A percentile compares a stretch with the other conserved stretches of the same genome.
phyloP scores from a whole-genome alignment of 2,888 invertebrate species.

The Conus canariensis region DNA sequence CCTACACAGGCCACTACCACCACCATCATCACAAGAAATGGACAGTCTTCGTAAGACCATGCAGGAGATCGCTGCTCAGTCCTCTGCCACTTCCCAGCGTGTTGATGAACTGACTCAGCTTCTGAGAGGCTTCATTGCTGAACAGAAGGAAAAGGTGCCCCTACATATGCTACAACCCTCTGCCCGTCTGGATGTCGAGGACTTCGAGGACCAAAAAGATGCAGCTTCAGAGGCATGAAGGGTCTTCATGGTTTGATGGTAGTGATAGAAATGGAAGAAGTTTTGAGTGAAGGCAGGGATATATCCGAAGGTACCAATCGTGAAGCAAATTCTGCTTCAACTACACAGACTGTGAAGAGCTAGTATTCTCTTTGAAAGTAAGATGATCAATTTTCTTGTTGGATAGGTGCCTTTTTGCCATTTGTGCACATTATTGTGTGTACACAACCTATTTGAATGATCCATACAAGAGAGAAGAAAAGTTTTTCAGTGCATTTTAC shows the following conservation, averaged over 20 bases:
- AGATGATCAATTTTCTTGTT: too few species aligned
- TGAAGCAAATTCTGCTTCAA: too few species aligned
- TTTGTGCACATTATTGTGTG: too few species aligned
- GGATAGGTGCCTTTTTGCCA: too few species aligned
- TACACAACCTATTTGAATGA: too few species aligned
- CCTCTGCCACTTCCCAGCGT: neutral
- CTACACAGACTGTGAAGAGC: neutral
- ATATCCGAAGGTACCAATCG: too few species aligned
- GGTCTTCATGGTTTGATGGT: neutral
- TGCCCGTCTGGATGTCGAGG: conserved; percentile 8
- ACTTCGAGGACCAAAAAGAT: neutral
- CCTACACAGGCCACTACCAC: neutral
- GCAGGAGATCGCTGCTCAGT: neutral
- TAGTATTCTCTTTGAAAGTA: neutral
- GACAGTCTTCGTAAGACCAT: conserved; percentile 16
- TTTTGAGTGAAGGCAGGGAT: too few species aligned
- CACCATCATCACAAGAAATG: conserved; percentile 6
- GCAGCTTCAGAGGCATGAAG: neutral
- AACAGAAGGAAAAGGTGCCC: neutral
- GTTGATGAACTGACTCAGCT: neutral
- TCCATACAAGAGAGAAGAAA: too few species aligned
- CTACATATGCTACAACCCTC: neutral
- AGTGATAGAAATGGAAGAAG: too few species aligned
- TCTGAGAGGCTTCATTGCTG: neutral
- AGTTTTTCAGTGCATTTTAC: too few species aligned